phyloP scores from a whole-genome alignment of 2,113 vertebrate species.

The Willisornis vidua region DNA sequence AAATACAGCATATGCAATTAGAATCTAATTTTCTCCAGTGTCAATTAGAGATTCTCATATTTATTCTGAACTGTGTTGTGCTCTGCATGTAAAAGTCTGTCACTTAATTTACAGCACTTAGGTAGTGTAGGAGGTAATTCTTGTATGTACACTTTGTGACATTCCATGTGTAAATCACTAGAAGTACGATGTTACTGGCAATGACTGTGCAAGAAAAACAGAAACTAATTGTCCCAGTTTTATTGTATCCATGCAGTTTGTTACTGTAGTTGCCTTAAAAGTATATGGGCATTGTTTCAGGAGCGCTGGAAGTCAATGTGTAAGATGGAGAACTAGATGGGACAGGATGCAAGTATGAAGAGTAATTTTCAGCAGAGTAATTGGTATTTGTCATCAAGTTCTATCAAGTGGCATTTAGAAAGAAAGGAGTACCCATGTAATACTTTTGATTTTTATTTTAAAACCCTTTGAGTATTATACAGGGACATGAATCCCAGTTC shows the following conservation, averaged over 20 bases:
- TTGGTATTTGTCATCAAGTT: neutral
- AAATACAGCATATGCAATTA: conserved; percentile 19
- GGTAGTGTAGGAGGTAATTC: neutral
- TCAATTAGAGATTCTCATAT: neutral
- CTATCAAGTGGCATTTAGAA: neutral
- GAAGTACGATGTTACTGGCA: neutral
- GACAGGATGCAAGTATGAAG: neutral
- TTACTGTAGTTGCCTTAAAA: neutral
- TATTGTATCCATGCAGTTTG: neutral
- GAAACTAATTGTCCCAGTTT: neutral
- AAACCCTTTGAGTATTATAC: neutral
- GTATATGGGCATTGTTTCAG: neutral
- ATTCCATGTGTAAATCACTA: neutral
- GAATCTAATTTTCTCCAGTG: conserved; percentile 2
- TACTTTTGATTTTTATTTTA: neutral
- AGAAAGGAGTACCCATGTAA: neutral
- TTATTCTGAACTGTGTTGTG: neutral
- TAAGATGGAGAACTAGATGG: neutral
- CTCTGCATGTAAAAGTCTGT: neutral
- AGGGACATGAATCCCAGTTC: neutral
- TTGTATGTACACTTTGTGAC: neutral
- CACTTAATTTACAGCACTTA: neutral
- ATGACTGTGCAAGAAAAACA: neutral
- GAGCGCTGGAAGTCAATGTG: neutral
- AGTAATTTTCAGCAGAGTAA: neutral